These are phyloP conservation scores for Prostheceraeus crozeri DNA, from an alignment of 2,888 invertebrate genomes.

Conservation along the genomic window DNA sequence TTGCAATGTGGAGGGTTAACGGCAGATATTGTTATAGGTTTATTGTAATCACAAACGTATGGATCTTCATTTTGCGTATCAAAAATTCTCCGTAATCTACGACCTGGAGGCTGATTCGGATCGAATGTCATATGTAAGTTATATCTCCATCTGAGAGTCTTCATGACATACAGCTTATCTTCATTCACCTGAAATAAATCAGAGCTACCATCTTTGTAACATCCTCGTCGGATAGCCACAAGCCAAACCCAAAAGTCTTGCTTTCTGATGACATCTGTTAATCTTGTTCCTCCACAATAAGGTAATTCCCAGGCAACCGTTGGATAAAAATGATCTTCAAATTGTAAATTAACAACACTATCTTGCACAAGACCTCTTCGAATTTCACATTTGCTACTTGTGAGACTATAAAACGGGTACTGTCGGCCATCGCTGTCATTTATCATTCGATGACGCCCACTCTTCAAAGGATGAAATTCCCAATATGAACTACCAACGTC, in stretches of 20 bases:
- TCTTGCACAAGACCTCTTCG: constrained; percentile 30
- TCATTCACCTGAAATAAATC: constrained; percentile 20
- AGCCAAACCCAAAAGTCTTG: constrained; percentile 38
- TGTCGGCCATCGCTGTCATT: constrained; percentile 37
- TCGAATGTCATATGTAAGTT: constrained; percentile 34
- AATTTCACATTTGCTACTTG: constrained; percentile 35
- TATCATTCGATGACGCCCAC: constrained; percentile 33
- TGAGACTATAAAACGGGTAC: constrained; percentile 37
- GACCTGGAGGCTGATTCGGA: constrained; percentile 31
- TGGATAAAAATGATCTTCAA: constrained; percentile 39
- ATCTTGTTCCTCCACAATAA: constrained; percentile 25
- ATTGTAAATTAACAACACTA: constrained; percentile 26
- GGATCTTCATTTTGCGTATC: constrained; percentile 36
- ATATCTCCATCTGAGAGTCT: constrained; percentile 37
- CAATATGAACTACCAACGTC: constrained; percentile 35
- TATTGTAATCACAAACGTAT: constrained; percentile 20
- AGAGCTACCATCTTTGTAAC: neutral
- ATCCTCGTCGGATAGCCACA: constrained; percentile 27
- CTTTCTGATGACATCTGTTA: constrained; percentile 36
- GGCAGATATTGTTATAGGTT: constrained; percentile 30
- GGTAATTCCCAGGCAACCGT: constrained; percentile 38
- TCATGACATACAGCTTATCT: constrained; percentile 27
- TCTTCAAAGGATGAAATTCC: constrained; percentile 36
- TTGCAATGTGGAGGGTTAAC: constrained; percentile 37
- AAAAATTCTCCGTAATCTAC: constrained; percentile 22